Base-by-base conservation (phyloP, 2,797 vertebrate species). In the Liparis tanakae region DNA sequence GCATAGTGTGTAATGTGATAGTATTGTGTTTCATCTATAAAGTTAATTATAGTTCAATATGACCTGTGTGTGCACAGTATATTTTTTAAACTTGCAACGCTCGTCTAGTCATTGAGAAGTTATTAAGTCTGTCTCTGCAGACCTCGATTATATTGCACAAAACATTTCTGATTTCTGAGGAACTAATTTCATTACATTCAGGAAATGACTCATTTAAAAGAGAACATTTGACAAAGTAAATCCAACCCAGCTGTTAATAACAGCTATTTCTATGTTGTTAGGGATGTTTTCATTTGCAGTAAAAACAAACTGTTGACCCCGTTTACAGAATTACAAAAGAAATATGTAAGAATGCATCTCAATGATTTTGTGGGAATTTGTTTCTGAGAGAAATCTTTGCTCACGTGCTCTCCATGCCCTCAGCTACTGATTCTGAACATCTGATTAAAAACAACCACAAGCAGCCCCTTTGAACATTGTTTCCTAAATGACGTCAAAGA, bases 401-500 rank as follows among this genome's bases (percentile, higher is more conserved):
- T 44, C 58, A 25, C 20, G 57, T 72, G 41, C 39, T 41, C 12
- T 39, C 8, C 12, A 12, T 48, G 34, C 22, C 1, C 0, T 48
- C 14, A 70, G 53, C 53, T 17, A 22, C 33, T 51, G 67, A 58
- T 61, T 33, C 33, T 4, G 46, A 5, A 1, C 7, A 20, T 43
- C 3, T 54, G 12, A 30, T n/a, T 57, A 43, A 58, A 36, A 36
- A 59, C 33, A 59, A n/a, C 57, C 34, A 7, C 17, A 60, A 33
- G 8, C 61, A 25, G 3, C 15, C 1, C 9, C 33, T 64, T 36
- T 74, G n/a, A 68, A 37, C 46, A 57, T 44, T 71, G 44, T 62
- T 30, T 74, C 62, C 39, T 33, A 39, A 43, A 15, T 60, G 50
- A 78, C 53, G 33, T 50, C 15, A 53, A 55, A 46, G n/a, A 33